A percentile compares a stretch with the other conserved stretches of the same genome.
Evolutionary conservation across 2,113 vertebrate genomes (phyloP).

Genomic region (Sterrhoptilus dennistouni): DNA sequence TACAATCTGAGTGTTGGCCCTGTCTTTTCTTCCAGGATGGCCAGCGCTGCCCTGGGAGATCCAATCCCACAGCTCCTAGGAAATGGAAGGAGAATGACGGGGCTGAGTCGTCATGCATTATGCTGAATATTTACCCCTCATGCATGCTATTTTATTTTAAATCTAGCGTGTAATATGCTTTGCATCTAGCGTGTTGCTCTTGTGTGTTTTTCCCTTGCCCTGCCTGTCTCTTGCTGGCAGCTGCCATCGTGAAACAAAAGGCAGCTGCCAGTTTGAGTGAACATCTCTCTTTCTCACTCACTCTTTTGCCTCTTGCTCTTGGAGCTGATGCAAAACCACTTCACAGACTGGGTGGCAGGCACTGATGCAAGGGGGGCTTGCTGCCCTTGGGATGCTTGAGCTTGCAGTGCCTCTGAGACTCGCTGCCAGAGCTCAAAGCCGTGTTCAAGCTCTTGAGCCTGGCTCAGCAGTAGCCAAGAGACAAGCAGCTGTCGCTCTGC

Average conservation of each 20-base stretch:
- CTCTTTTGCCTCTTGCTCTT: slow-evolving; percentile 15
- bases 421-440: background rate
- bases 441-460: background rate
- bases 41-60: background rate
- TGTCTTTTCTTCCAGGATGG: background rate
- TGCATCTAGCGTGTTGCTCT: slow-evolving; percentile 61
- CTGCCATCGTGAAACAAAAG: slow-evolving; percentile 66
- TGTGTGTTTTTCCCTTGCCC: slow-evolving; percentile 64
- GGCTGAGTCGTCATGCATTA: slow-evolving; percentile 31
- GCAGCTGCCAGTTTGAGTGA: slow-evolving; percentile 72
- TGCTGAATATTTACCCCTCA: slow-evolving; percentile 47
- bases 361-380: background rate
- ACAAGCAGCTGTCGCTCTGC: background rate
- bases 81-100: background rate
- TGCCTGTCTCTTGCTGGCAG: slow-evolving; percentile 69
- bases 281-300: slow-evolving; percentile 56
- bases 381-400: slow-evolving; percentile 10
- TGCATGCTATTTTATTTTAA: slow-evolving; percentile 66
- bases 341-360: slow-evolving; percentile 42
- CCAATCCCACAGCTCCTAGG: background rate
- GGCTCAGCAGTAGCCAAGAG: slow-evolving; percentile 25
- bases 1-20: background rate
- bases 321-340: slow-evolving; percentile 45
- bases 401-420: background rate
- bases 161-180: slow-evolving; percentile 71